Percentiles rank a stretch among this genome's conserved stretches.
Conservation (phyloP, 1,140 invertebrate genomes). For the Triops longicaudatus region DNA sequence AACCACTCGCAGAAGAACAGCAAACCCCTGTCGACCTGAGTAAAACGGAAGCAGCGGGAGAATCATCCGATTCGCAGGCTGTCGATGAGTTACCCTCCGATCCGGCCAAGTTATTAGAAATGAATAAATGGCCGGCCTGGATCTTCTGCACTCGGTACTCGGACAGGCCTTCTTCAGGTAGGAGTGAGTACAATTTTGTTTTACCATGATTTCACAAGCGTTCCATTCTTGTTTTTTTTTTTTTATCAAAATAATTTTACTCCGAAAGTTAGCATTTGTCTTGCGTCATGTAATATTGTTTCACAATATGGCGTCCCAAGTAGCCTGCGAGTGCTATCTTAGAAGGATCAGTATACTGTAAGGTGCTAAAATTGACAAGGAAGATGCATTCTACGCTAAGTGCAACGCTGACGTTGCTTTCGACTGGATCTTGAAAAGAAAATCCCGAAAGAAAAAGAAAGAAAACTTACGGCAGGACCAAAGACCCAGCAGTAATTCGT, state of each 20-base stretch:
- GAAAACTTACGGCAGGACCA: too few relatives aligned
- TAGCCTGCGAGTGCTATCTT: too few relatives aligned
- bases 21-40: constrained; percentile 19
- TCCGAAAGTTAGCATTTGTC: not conserved
- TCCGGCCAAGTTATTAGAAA: constrained; percentile 25
- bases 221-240: not conserved
- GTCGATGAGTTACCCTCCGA: constrained; percentile 23
- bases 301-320: too few relatives aligned
- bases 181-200: constrained; percentile 36
- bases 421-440: too few relatives aligned
- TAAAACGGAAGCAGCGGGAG: not conserved
- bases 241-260: not conserved
- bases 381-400: too few relatives aligned
- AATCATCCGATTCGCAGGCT: not conserved
- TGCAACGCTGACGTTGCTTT: too few relatives aligned
- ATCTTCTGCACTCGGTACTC: constrained; percentile 96
- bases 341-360: too few relatives aligned
- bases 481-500: too few relatives aligned
- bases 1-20: not conserved
- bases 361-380: too few relatives aligned
- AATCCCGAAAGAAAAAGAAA: too few relatives aligned
- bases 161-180: constrained; percentile 90
- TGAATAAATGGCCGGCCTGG: constrained; percentile 73
- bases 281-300: not conserved
- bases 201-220: not conserved